phyloP scores from a whole-genome alignment of 1,140 invertebrate genomes.

The Aphaenogaster ashmeadi region DNA sequence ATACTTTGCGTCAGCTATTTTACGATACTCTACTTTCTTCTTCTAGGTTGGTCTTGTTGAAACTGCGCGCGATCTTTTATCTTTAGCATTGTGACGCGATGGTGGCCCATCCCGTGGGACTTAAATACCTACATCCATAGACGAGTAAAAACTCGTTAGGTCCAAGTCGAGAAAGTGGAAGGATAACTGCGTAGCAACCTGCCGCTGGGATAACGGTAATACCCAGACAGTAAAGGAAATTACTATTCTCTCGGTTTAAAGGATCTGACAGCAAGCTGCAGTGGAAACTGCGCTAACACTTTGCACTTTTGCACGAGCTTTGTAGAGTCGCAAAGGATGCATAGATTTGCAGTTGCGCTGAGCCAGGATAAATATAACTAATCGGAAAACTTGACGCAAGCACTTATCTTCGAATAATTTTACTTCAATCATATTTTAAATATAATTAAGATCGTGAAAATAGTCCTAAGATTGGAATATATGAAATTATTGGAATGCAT shows the following conservation, averaged over 20 bases:
- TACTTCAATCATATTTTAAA: slow-evolving; percentile 13
- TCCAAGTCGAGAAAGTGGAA: slow-evolving; percentile 30
- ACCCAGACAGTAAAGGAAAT: slow-evolving; percentile 69
- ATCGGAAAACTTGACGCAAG: neutral
- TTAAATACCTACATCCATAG: slow-evolving; percentile 35
- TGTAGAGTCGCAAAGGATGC: neutral
- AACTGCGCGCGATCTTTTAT: slow-evolving; percentile 36
- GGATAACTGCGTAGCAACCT: slow-evolving; percentile 49
- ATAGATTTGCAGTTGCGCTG: neutral
- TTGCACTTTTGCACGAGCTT: slow-evolving; percentile 55
- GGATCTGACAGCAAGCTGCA: slow-evolving; percentile 35
- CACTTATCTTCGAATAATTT: neutral
- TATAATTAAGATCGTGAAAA: neutral
- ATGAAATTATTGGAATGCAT: neutral
- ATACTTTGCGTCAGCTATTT: slow-evolving; percentile 2
- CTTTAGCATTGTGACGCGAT: slow-evolving; percentile 28
- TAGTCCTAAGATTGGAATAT: neutral
- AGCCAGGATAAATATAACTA: neutral
- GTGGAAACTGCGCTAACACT: slow-evolving; percentile 32
- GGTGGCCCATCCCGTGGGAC: neutral
- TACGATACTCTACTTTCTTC: neutral
- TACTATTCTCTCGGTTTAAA: slow-evolving; percentile 70
- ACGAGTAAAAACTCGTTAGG: slow-evolving; percentile 15
- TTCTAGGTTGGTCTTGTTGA: neutral
- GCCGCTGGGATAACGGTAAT: slow-evolving; percentile 65